These are phyloP conservation scores for Porites australiensis DNA, from an alignment of 64 coral and sea anemone species.

Conservation along the genomic window DNA sequence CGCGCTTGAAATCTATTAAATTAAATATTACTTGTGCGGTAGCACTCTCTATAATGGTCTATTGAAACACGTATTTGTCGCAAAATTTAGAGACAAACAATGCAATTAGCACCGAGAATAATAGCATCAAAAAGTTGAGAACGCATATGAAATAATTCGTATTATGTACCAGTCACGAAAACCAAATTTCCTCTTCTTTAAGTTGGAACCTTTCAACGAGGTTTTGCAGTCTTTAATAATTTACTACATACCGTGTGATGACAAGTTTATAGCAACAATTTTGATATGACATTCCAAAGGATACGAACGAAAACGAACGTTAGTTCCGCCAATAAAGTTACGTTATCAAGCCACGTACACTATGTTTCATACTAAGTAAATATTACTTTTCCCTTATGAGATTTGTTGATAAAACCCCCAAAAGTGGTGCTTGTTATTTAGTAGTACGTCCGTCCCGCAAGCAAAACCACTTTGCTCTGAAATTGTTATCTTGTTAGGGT, in stretches of 20 bases:
- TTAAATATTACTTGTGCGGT: conserved; percentile 20
- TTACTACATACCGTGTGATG: background rate
- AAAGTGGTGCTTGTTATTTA: too few relatives aligned
- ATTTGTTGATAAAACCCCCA: too few relatives aligned
- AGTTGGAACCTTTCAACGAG: conserved; percentile 1
- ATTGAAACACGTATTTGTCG: background rate
- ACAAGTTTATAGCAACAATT: background rate
- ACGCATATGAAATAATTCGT: background rate
- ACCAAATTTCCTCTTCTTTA: background rate
- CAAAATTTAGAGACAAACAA: background rate
- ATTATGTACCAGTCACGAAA: background rate
- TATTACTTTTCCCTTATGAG: too few relatives aligned
- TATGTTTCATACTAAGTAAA: too few relatives aligned
- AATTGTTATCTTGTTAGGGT: too few relatives aligned
- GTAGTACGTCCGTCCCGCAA: too few relatives aligned
- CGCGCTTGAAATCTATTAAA: conserved; percentile 25
- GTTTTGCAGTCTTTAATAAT: conserved; percentile 33
- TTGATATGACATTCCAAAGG: background rate
- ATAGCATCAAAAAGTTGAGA: conserved; percentile 6
- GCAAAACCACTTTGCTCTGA: too few relatives aligned
- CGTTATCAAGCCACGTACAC: too few relatives aligned
- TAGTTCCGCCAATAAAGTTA: too few relatives aligned
- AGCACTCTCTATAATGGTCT: conserved; percentile 18
- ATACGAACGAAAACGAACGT: too few relatives aligned
- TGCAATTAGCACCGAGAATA: background rate